phyloP scores from a whole-genome alignment of 1,140 invertebrate species.

The Zaprionus nigranus region DNA sequence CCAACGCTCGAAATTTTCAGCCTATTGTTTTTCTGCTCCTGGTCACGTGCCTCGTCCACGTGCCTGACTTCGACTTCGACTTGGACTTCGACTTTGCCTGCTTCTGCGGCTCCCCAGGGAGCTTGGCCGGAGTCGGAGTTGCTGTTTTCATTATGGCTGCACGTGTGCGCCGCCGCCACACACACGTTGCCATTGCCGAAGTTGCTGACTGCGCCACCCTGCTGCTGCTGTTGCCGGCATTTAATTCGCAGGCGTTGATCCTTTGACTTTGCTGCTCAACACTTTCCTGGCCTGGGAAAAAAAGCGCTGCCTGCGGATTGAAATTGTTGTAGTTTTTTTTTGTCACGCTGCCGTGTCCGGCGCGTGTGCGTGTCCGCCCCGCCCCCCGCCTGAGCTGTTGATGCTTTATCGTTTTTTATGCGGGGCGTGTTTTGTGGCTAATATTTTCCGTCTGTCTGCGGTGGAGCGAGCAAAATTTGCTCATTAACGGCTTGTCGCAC shows the following conservation, averaged over 20 bases:
- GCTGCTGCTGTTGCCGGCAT: slow-evolving; percentile 1
- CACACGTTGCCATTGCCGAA: background rate
- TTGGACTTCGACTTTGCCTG: slow-evolving; percentile 7
- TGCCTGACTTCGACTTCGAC: slow-evolving; percentile 60
- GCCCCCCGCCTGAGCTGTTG: background rate
- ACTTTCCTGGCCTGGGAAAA: slow-evolving; percentile 75
- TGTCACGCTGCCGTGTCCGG: slow-evolving; percentile 71
- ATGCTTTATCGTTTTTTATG: slow-evolving; percentile 66
- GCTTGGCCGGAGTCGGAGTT: slow-evolving; percentile 30
- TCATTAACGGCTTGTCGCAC: slow-evolving; percentile 74
- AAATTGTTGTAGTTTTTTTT: slow-evolving; percentile 33
- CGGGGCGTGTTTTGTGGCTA: slow-evolving; percentile 78
- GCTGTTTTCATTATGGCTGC: slow-evolving; percentile 70
- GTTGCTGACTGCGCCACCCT: background rate
- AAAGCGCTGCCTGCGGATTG: slow-evolving; percentile 23
- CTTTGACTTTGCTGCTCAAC: slow-evolving; percentile 80
- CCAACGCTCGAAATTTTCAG: slow-evolving; percentile 56
- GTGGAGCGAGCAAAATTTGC: slow-evolving; percentile 63
- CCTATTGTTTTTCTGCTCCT: slow-evolving; percentile 63
- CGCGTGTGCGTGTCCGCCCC: slow-evolving; percentile 53
- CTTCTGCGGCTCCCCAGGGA: slow-evolving; percentile 42
- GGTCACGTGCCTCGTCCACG: slow-evolving; percentile 66
- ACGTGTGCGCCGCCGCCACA: slow-evolving; percentile 47
- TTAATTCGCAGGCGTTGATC: slow-evolving; percentile 78
- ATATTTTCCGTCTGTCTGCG: slow-evolving; percentile 73